A percentile compares a stretch with the other conserved stretches of the same genome.
These are phyloP conservation scores for Anhinga anhinga DNA, from an alignment of 2,113 vertebrate genomes.

Conservation along the genomic window DNA sequence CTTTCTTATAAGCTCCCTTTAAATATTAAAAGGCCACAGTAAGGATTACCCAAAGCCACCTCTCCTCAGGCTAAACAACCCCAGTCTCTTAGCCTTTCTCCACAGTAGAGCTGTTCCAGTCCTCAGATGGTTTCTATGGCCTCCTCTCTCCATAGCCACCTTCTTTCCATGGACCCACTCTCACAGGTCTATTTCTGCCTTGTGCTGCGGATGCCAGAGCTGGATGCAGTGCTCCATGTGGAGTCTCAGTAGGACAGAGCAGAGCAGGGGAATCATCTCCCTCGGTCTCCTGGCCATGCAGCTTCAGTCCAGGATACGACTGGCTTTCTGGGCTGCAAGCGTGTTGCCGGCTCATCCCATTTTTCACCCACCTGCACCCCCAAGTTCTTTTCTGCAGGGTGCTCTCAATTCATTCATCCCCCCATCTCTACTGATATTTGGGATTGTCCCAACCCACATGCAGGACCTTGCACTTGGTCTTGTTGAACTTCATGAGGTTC, in stretches of 20 bases:
- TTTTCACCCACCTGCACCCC: neutral
- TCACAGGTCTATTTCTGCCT: neutral
- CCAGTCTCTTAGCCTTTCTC: neutral
- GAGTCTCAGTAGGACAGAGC: neutral
- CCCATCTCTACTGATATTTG: too few species aligned
- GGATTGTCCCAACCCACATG: fast-evolving
- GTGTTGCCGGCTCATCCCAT: fast-evolving
- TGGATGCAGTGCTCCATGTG: neutral
- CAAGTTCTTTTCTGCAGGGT: fast-evolving
- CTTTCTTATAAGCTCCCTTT: neutral
- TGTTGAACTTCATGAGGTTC: neutral
- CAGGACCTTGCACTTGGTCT: neutral
- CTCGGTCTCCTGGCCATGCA: fast-evolving
- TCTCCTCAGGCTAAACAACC: neutral
- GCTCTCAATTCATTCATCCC: too few species aligned
- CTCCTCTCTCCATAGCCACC: neutral
- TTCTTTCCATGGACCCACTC: neutral
- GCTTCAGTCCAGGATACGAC: neutral
- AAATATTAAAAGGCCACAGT: fast-evolving
- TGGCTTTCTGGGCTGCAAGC: neutral
- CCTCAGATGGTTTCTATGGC: fast-evolving
- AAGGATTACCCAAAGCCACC: neutral
- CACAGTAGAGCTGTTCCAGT: neutral
- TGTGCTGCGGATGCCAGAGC: neutral
- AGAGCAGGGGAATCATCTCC: too few species aligned